Conservation (phyloP, 1,140 invertebrate genomes). For the Drosophila bifasciata region DNA sequence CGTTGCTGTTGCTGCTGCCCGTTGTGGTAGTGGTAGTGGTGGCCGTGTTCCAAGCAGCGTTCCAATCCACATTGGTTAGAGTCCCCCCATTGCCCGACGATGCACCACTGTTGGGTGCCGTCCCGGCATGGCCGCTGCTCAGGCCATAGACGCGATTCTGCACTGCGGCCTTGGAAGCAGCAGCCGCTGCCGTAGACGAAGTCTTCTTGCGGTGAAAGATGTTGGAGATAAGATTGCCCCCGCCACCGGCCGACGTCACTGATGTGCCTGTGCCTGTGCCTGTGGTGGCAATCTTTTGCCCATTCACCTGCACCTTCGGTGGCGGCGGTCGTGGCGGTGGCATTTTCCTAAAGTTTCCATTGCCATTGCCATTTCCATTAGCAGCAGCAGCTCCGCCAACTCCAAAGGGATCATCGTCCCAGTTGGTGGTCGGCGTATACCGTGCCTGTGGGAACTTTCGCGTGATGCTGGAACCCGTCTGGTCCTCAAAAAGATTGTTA, state of each 20-base stretch:
- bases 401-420: slow-evolving; percentile 77
- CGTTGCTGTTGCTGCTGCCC: slow-evolving; percentile 28
- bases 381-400: neutral
- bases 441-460: slow-evolving; percentile 78
- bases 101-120: slow-evolving; percentile 22
- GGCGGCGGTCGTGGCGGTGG: slow-evolving; percentile 81
- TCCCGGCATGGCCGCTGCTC: slow-evolving; percentile 83
- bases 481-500: slow-evolving; percentile 42
- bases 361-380: slow-evolving; percentile 54
- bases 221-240: slow-evolving; percentile 82
- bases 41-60: slow-evolving; percentile 70
- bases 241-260: slow-evolving; percentile 27
- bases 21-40: slow-evolving; percentile 31
- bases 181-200: slow-evolving; percentile 45
- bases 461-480: slow-evolving; percentile 63
- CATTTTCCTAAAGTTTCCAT: slow-evolving; percentile 64
- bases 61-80: slow-evolving; percentile 59
- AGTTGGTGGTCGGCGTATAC: slow-evolving; percentile 78
- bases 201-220: slow-evolving; percentile 79
- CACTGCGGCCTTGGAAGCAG: slow-evolving; percentile 82
- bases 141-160: slow-evolving; percentile 83
- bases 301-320: slow-evolving; percentile 70
- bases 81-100: slow-evolving; percentile 11
- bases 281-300: slow-evolving; percentile 35
- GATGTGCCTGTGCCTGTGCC: slow-evolving; percentile 25